A percentile compares a stretch with the other conserved stretches of the same genome.
phyloP scores from a whole-genome alignment of 2,113 vertebrate species.

The Cebidichthys violaceus region DNA sequence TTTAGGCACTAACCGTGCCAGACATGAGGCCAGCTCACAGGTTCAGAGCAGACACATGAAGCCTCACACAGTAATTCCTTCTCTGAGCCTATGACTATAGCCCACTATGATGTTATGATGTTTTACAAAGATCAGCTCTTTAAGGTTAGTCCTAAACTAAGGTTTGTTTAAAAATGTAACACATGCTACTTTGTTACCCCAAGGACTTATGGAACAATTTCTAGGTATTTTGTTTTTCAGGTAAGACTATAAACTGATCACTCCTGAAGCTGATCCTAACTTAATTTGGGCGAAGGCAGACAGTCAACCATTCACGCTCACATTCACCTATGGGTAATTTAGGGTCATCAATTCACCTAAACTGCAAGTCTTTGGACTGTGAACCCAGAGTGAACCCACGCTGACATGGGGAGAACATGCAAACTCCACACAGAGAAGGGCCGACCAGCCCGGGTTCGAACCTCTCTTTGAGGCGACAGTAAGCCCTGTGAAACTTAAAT shows the following conservation, averaged over 20 bases:
- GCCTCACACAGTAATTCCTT: not conserved
- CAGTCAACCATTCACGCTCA: too few relatives aligned
- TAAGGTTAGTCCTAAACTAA: not conserved
- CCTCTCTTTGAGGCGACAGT: too few relatives aligned
- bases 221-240: not conserved
- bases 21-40: conserved; percentile 41
- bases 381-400: too few relatives aligned
- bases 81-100: conserved; percentile 3
- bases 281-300: not conserved
- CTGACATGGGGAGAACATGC: too few relatives aligned
- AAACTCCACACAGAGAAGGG: too few relatives aligned
- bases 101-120: not conserved
- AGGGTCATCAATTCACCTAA: too few relatives aligned
- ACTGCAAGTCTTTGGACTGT: too few relatives aligned
- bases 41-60: conserved; percentile 35
- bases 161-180: not conserved
- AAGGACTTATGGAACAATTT: not conserved
- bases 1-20: conserved; percentile 42
- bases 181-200: not conserved
- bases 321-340: too few relatives aligned
- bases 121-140: not conserved
- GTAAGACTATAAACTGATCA: not conserved
- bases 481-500: not conserved
- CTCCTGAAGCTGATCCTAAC: not conserved
- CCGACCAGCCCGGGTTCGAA: too few relatives aligned